Base-by-base conservation (phyloP, 1,140 invertebrate genomes). In the Muscidifurax raptorellus region DNA sequence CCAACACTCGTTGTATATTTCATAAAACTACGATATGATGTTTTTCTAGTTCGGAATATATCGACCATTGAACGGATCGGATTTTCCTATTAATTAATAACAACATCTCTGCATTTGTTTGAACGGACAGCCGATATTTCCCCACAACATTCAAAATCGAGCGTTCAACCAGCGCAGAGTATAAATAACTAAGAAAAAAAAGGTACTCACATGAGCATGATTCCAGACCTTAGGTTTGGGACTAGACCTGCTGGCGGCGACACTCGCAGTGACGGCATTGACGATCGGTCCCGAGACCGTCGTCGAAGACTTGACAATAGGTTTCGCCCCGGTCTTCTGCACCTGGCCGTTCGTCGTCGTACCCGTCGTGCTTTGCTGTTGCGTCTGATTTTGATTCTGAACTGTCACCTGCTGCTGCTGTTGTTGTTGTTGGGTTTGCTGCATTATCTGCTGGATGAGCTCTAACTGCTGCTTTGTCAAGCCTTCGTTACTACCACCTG, bases 391-490 rank as follows among this genome's bases (percentile, higher is more conserved):
- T 27, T 52, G 85, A 40, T 86, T 86, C 22, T 87, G 91, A 71
- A 79, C 87, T 30, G 82, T 81, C 52, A 78, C 88, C 82, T 84
- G 89, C n/a, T 87, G 87, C 40, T 95, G 96, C 89, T 96, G 96
- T 87, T 96, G 95, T 95, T 89, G 87, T 12, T 28, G 25, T 69
- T 69, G 91, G 22, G 95, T 96, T 89, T 96, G 96, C 88, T 96
- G 95, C 95, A 96, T 96, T 86, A 96, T 96, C 90, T 96, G 96
- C 90, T 96, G 96, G 87, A 96, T 96, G 87, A 95, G 94, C 92
- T 96, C 96, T 87, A 96, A 93, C 91, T 95, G 96, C 88, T 96
- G 95, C 87, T 96, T 95, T 15, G 95, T 96, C 74, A 96, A 91
- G 44, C 95, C 95, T 88, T 96, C 95, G 90, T 95, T 95, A 85